Conservation (phyloP, 2,113 vertebrate species). For the mouse (Mus musculus) region GRCm39 chr14:14161001-14161500, state of each 20-base stretch:
- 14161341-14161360: background rate
- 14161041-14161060: background rate
- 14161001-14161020: background rate
- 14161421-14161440: background rate
- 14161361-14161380: background rate
- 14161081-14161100: background rate
- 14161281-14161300: constrained; percentile 32
- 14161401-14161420: background rate
- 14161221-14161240: background rate
- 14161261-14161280: background rate
- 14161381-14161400: background rate
- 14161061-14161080: background rate
- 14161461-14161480: background rate
- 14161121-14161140: background rate
- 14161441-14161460: background rate
- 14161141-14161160: background rate
- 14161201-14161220: background rate
- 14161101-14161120: background rate
- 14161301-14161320: background rate
- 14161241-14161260: background rate
- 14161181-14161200: background rate
- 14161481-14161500: background rate
- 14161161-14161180: background rate
- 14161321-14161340: background rate
- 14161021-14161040: background rate